Base-by-base conservation (phyloP, 2,797 vertebrate species). In the Triplophysa bombifrons region DNA sequence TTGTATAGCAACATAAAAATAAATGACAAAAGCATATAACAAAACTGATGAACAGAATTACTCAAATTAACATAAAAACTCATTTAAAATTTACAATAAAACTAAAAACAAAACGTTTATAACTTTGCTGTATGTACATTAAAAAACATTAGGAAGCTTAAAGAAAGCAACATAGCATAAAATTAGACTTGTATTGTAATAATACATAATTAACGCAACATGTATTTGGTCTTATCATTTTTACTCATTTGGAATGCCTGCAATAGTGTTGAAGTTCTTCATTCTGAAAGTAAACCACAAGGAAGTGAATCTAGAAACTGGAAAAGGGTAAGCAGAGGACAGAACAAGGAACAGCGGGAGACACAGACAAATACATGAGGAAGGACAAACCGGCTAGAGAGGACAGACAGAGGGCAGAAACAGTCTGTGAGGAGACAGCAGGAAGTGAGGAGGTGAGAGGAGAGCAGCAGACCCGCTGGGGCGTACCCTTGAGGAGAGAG, bases 401-500 rank as follows among this genome's bases (percentile, higher is more conserved):
- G 51, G 84, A 90, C 85, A 86, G 86, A 87, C 86, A 92, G 27
- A 68, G 91, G 85, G 85, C 85, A 90, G 72, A 90, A 84, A 88
- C 88, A 91, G 83, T 81, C 90, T 87, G 82, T 86, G 56, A 92
- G 80, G 81, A 88, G 80, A 71, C 86, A 74, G 81, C 82, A 91
- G 86, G 90, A 92, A 84, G 89, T 34, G 87, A 87, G 89, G 76
- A 87, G 86, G 90, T 88, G 88, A 88, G 88, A 85, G 79, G 85
- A 87, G 81, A 88, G 82, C 72, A 92, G 83, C 80, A 89, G 78
- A 58, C 82, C 86, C 17, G 58, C 25, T 27, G 71, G 80, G 83
- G 69, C 92, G 0, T 91, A 96, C 97, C 98, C 98, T 85, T 99
- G 98, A 2, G 97, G 97, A 4, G 97, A 98, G 25, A 99, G 94